phyloP scores from a whole-genome alignment of 2,797 vertebrate genomes.

The Pangasius djambal region DNA sequence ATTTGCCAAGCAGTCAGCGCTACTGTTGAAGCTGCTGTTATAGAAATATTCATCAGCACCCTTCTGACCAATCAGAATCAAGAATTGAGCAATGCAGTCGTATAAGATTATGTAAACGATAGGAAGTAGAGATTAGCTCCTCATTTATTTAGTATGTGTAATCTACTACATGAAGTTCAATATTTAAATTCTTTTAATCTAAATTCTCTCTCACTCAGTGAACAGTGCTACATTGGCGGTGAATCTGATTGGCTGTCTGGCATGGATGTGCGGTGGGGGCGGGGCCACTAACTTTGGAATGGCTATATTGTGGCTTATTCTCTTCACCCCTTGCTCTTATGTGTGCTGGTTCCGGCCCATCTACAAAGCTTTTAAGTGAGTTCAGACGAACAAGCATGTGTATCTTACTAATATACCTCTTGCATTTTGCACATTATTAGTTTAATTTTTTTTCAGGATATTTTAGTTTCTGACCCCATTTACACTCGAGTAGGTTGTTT shows the following conservation, averaged over 20 bases:
- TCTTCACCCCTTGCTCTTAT: constrained; percentile 93
- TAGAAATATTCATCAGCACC: neutral
- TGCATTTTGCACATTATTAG: neutral
- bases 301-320: constrained; percentile 91
- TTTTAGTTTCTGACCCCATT: neutral
- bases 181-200: neutral
- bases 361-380: constrained; percentile 97
- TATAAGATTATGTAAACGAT: neutral
- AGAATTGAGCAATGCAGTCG: neutral
- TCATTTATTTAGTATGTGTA: neutral
- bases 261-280: constrained; percentile 93
- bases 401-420: neutral
- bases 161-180: neutral
- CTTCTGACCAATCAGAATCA: neutral
- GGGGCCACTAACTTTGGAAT: constrained; percentile 89
- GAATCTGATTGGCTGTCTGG: constrained; percentile 91
- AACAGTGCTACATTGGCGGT: constrained; percentile 84
- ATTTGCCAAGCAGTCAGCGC: neutral
- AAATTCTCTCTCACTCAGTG: constrained; percentile 72
- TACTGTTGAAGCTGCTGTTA: neutral
- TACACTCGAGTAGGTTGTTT: neutral
- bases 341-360: constrained; percentile 96
- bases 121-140: neutral
- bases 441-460: neutral
- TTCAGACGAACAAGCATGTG: neutral